Evolutionary conservation across 2,888 invertebrate genomes (phyloP).

Genomic region (Caenorhabditis plicata): DNA sequence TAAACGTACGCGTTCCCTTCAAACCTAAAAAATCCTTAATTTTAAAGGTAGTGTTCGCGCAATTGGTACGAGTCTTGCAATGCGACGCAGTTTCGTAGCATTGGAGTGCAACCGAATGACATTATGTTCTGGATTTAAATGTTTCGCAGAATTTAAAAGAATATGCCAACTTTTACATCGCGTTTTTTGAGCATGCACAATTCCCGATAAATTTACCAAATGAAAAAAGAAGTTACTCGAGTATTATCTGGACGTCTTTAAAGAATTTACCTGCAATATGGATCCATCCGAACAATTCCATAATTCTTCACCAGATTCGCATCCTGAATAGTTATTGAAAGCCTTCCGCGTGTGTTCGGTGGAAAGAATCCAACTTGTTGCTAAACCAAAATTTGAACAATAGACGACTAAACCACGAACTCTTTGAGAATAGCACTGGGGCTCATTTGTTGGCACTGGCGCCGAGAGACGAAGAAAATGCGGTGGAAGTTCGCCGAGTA

Average conservation of each 20-base stretch:
- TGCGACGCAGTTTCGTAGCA: too few relatives aligned
- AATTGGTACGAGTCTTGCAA: too few relatives aligned
- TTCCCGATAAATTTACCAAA: not conserved
- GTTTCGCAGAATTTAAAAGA: too few relatives aligned
- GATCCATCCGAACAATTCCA: conserved; percentile 58
- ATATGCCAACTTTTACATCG: too few relatives aligned
- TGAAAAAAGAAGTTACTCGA: not conserved
- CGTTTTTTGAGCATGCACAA: too few relatives aligned
- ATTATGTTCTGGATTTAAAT: too few relatives aligned
- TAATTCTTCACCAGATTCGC: conserved; percentile 64
- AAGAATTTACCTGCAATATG: conserved; percentile 49
- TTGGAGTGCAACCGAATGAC: too few relatives aligned
- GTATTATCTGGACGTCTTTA: not conserved
- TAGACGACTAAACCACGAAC: not conserved
- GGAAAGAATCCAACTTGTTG: conserved; percentile 55
- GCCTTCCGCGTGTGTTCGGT: conserved; percentile 65
- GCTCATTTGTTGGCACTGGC: conserved; percentile 12
- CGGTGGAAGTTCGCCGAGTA: conserved; percentile 50
- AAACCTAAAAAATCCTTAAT: too few relatives aligned
- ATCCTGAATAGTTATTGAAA: conserved; percentile 57
- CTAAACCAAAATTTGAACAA: conserved; percentile 8
- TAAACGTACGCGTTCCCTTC: too few relatives aligned
- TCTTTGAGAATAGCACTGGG: too few relatives aligned
- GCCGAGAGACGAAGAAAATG: conserved; percentile 55
- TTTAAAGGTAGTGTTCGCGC: too few relatives aligned